phyloP scores from a whole-genome alignment of 2,113 vertebrate species.

The Fulica atra region DNA sequence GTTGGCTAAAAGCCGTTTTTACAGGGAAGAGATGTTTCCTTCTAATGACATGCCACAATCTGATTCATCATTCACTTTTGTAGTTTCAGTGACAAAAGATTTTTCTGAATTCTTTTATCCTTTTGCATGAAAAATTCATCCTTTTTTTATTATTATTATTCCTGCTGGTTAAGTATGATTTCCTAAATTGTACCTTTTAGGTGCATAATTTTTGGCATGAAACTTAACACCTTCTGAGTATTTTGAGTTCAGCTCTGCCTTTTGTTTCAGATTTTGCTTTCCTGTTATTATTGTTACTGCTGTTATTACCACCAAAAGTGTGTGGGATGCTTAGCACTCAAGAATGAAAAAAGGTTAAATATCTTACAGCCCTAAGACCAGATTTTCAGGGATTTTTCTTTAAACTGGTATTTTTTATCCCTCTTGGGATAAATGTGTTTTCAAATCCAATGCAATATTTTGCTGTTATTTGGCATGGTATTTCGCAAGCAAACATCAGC shows the following conservation, averaged over 20 bases:
- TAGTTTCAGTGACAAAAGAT: not conserved
- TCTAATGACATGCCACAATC: not conserved
- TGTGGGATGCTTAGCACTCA: not conserved
- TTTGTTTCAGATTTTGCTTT: not conserved
- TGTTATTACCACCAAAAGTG: not conserved
- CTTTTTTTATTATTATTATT: not conserved
- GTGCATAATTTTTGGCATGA: not conserved
- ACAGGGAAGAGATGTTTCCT: not conserved
- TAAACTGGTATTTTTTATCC: not conserved
- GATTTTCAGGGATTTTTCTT: not conserved
- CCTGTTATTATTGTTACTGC: not conserved
- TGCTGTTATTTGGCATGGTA: not conserved
- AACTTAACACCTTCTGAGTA: not conserved
- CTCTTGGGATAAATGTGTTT: not conserved
- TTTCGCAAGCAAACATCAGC: not conserved
- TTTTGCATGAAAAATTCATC: not conserved
- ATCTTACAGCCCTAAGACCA: not conserved
- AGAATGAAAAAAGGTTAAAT: slow-evolving; percentile 3
- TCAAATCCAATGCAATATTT: not conserved
- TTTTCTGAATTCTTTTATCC: not conserved
- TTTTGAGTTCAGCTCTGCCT: not conserved
- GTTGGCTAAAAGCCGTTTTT: not conserved
- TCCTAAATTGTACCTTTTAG: not conserved
- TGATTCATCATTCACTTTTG: not conserved
- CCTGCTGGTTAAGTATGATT: not conserved